Evolutionary conservation across 2,113 vertebrate species (phyloP).

Genomic region (Melospiza georgiana): DNA sequence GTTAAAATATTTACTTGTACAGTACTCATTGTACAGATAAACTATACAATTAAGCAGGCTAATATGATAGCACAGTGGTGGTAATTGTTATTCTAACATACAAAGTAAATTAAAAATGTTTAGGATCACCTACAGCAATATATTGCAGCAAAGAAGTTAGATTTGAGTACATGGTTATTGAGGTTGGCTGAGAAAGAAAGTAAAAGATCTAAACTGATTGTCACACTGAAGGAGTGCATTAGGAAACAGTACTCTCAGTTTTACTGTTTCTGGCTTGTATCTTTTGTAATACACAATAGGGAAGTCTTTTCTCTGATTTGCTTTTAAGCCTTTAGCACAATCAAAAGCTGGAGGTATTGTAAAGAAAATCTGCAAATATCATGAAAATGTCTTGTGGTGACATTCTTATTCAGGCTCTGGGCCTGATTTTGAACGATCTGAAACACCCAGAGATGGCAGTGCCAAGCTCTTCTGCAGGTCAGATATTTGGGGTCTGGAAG

Average conservation of each 20-base stretch:
- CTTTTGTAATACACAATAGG: constrained; percentile 62
- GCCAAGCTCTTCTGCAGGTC: constrained; percentile 8
- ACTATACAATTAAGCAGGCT: background rate
- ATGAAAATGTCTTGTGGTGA: constrained; percentile 58
- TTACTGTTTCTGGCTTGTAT: constrained; percentile 46
- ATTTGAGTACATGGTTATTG: background rate
- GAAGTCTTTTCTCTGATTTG: constrained; percentile 57
- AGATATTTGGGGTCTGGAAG: constrained; percentile 1
- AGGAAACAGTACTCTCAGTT: constrained; percentile 44
- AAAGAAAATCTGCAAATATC: constrained; percentile 64
- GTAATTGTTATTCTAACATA: background rate
- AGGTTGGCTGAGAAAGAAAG: constrained; percentile 3
- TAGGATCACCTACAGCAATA: background rate
- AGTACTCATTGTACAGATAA: background rate
- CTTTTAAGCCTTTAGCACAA: constrained; percentile 63
- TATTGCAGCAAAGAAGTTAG: background rate
- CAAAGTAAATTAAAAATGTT: background rate
- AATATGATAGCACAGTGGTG: background rate
- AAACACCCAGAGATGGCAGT: background rate
- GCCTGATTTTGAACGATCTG: constrained; percentile 36
- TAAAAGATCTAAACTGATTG: constrained; percentile 36
- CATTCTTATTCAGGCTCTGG: constrained; percentile 40
- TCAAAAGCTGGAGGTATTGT: constrained; percentile 59
- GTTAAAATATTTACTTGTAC: background rate
- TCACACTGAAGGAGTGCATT: constrained; percentile 49